Evolutionary conservation across 2,797 vertebrate species (phyloP), one percentile per base, ranked within the genome.

Genomic region (Silurus aristotelis): DNA sequence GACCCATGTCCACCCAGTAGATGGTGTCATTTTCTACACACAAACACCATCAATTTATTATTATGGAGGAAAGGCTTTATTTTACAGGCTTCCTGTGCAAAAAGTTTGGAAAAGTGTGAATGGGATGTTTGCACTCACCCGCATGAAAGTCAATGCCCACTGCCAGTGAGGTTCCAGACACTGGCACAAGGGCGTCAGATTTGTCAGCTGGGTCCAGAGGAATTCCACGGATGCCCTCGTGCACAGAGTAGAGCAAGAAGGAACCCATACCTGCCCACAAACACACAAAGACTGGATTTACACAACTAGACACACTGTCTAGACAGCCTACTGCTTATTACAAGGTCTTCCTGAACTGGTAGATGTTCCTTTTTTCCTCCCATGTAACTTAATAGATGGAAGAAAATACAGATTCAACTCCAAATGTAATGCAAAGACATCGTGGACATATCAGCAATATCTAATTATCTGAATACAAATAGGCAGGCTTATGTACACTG

Each of bases 1-100:
- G 93, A 8, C 98, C 98, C 98, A 99, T 99, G 92, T 99, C 98
- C 91, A 99, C 98, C 98, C 98, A 99, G 92, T 99, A 99, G 88
- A 99, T 99, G 5, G 98, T 99, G 93, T 99, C 98, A 0, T 99
- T 99, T 61, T 98, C 98, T 99, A 89, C 48, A 60, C 25, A 48
- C 38, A 63, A 22, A 43, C 48, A 60, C 14, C 31, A 38, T 48
- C 43, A 46, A 52, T 61, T 27, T 7, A 61, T 63, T n/a, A 56
- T 27, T 13, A 52, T 4, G 52, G 19, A 68, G 15, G 66, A 58
- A 79, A 25, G 15, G 13, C 12, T 38, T 14, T 22, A 3, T 31
- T 46, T 38, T n/a, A 75, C 9, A 52, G 12, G 1, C 7, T 27
- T n/a, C n/a, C n/a, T n/a, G n/a, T n/a, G n/a, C n/a, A n/a, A n/a